Conservation (phyloP, 1,140 invertebrate species). For the Drosophila saltans region DNA sequence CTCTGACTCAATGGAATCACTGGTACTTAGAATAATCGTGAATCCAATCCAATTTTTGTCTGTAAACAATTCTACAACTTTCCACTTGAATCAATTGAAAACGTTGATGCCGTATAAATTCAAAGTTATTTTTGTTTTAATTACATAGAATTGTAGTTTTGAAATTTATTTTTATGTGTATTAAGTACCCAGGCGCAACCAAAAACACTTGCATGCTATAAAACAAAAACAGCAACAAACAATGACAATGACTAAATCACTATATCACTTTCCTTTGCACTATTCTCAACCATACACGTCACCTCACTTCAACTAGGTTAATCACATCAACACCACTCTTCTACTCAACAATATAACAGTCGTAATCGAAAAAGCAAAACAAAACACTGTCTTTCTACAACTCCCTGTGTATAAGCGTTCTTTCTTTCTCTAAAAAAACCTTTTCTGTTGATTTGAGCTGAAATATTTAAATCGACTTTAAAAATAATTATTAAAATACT, state of each 20-base stretch:
- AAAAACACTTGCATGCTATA: conserved; percentile 41
- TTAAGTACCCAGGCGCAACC: not conserved
- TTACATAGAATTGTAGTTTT: not conserved
- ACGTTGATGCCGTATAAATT: not conserved
- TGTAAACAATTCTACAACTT: not conserved
- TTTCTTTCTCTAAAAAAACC: conserved; percentile 57
- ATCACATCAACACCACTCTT: conserved; percentile 21
- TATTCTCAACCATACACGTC: conserved; percentile 26
- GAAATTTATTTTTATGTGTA: not conserved
- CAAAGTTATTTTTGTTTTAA: not conserved
- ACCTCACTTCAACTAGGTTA: conserved; percentile 2
- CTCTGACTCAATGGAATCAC: not conserved
- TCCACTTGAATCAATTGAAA: not conserved
- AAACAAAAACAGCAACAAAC: conserved; percentile 12
- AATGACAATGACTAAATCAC: not conserved
- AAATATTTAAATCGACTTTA: conserved; percentile 30
- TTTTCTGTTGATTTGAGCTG: conserved; percentile 39
- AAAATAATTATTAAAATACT: conserved; percentile 53
- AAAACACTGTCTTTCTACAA: conserved; percentile 79
- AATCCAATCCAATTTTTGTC: not conserved
- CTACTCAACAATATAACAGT: conserved; percentile 56
- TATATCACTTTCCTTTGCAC: conserved; percentile 37
- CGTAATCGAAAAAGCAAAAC: conserved; percentile 40
- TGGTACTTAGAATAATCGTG: too few species aligned
- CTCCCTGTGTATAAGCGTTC: conserved; percentile 78